phyloP scores from a whole-genome alignment of 2,797 vertebrate genomes.

The Pangasius djambal region DNA sequence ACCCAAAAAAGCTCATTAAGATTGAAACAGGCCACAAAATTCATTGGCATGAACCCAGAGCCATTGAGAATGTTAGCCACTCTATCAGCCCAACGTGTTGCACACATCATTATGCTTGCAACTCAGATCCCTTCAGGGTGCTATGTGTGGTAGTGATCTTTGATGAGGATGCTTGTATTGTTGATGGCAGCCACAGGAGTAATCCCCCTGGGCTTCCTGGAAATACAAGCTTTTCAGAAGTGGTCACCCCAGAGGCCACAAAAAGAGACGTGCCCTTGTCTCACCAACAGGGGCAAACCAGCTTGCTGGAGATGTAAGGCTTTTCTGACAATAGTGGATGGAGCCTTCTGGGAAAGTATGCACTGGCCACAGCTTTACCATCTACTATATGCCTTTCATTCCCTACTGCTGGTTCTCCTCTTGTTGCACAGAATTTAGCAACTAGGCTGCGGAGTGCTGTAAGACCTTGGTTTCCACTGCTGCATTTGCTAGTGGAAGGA shows the following conservation, averaged over 20 bases:
- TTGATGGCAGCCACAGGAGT: background rate
- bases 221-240: background rate
- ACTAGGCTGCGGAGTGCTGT: background rate
- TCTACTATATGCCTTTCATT: background rate
- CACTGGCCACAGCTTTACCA: background rate
- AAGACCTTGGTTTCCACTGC: background rate
- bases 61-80: background rate
- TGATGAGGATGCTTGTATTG: background rate
- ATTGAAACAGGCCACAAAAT: background rate
- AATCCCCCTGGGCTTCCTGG: background rate
- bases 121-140: background rate
- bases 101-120: background rate
- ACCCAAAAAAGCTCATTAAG: background rate
- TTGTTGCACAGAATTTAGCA: background rate
- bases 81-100: background rate
- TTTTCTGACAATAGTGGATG: background rate
- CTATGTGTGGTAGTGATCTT: background rate
- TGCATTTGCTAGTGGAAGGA: background rate
- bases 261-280: background rate
- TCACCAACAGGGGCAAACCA: background rate
- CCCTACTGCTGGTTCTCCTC: background rate
- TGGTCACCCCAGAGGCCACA: background rate
- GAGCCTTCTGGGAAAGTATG: background rate
- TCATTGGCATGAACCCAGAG: background rate
- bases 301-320: background rate